These are phyloP conservation scores for Zhengitettix transpicula DNA, from an alignment of 2,888 invertebrate genomes.

Conservation along the genomic window DNA sequence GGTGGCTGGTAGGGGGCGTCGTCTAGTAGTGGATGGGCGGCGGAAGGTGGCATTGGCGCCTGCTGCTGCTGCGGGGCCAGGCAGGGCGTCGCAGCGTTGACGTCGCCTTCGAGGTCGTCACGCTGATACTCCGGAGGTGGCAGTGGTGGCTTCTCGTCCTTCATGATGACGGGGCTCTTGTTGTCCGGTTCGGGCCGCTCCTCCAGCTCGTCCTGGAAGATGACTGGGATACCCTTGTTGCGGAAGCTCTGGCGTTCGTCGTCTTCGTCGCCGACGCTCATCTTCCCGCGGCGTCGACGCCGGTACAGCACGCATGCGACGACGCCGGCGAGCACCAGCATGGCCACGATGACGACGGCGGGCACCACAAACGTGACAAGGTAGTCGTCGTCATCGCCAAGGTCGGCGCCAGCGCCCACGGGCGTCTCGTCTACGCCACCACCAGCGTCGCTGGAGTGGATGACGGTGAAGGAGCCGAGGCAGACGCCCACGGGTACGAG, in stretches of 20 bases:
- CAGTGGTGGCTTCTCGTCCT: slow-evolving; percentile 87
- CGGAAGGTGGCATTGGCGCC: background rate
- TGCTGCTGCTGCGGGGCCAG: too few species aligned
- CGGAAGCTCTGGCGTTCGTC: slow-evolving; percentile 54
- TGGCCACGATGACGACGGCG: slow-evolving; percentile 69
- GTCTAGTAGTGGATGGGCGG: slow-evolving; percentile 11
- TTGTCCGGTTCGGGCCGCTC: slow-evolving; percentile 80
- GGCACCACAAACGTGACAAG: slow-evolving; percentile 71
- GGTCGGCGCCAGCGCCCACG: slow-evolving; percentile 20
- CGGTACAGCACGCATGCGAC: slow-evolving; percentile 79
- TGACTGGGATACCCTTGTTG: slow-evolving; percentile 67
- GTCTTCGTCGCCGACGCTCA: slow-evolving; percentile 60
- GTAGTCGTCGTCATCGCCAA: slow-evolving; percentile 25
- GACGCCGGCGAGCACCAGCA: slow-evolving; percentile 72
- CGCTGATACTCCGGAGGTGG: slow-evolving; percentile 64
- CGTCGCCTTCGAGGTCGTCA: too few species aligned
- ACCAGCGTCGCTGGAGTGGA: slow-evolving; percentile 23
- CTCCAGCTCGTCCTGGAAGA: slow-evolving; percentile 92
- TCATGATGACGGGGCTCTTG: slow-evolving; percentile 84
- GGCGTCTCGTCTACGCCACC: slow-evolving; percentile 22
- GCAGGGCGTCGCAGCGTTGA: too few species aligned
- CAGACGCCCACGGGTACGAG: slow-evolving; percentile 44
- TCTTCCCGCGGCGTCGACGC: slow-evolving; percentile 62
- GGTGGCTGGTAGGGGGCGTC: slow-evolving; percentile 82
- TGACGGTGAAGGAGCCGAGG: slow-evolving; percentile 29